Evolutionary conservation across 2,113 vertebrate species (phyloP).

Genomic region (Platichthys stellatus): DNA sequence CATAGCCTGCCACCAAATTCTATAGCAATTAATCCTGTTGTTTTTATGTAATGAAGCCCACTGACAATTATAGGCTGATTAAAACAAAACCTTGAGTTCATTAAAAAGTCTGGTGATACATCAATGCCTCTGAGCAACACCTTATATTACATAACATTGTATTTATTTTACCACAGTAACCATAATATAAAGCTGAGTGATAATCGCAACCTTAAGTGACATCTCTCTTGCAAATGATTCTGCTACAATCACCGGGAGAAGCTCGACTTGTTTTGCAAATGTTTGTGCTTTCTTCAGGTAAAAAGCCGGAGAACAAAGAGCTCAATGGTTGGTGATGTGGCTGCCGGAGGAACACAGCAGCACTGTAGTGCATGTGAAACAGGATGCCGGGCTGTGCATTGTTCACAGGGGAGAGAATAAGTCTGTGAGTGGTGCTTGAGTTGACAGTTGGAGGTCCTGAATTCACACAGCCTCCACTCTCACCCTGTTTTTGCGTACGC

Average conservation of each 20-base stretch:
- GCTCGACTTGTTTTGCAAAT: neutral
- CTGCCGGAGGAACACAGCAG: constrained; percentile 6
- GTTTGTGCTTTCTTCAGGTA: neutral
- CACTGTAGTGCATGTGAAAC: constrained; percentile 30
- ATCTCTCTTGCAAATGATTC: too few species aligned
- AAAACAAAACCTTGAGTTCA: too few species aligned
- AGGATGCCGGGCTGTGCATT: constrained; percentile 18
- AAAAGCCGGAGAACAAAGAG: neutral
- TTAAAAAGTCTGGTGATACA: too few species aligned
- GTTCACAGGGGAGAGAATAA: constrained; percentile 22
- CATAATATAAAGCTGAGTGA: too few species aligned
- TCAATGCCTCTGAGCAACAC: too few species aligned
- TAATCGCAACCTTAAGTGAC: too few species aligned
- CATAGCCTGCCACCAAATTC: too few species aligned
- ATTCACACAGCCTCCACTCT: constrained; percentile 24
- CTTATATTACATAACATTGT: too few species aligned
- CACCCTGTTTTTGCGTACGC: constrained; percentile 7
- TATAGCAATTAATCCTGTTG: too few species aligned
- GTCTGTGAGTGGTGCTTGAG: constrained; percentile 36
- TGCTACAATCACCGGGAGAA: neutral
- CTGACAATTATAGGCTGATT: too few species aligned
- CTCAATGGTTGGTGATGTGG: constrained; percentile 2
- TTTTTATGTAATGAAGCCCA: too few species aligned
- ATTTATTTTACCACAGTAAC: too few species aligned
- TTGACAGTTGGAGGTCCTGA: constrained; percentile 38